Percentiles rank a stretch among this genome's conserved stretches.
Conservation (phyloP, 2,113 vertebrate species). For the Lepus timidus region DNA sequence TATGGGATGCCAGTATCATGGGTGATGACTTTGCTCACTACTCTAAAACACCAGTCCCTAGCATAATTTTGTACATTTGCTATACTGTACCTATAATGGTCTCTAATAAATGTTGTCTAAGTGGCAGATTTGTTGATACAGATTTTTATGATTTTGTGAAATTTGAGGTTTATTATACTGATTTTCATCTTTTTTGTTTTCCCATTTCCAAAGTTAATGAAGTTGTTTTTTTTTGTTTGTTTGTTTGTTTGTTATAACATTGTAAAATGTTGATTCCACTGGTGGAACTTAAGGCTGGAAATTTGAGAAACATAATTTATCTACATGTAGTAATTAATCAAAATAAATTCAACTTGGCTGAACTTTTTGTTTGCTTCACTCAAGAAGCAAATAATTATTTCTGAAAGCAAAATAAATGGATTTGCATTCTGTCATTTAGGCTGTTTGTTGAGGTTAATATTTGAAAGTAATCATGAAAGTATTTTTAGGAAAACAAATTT, state of each 20-base stretch:
- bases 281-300: background rate
- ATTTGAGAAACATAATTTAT: slow-evolving; percentile 14
- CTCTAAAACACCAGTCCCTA: too few relatives aligned
- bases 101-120: background rate
- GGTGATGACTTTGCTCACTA: too few relatives aligned
- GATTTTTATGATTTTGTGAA: background rate
- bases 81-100: background rate
- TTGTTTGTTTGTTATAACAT: background rate
- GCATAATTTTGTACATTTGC: background rate
- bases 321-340: background rate
- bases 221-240: background rate
- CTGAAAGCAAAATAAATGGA: slow-evolving; percentile 18
- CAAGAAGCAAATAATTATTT: background rate
- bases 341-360: background rate
- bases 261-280: background rate
- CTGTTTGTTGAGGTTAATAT: slow-evolving; percentile 33
- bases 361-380: background rate
- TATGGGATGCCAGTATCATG: too few relatives aligned
- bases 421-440: background rate
- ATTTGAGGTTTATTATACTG: background rate
- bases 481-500: slow-evolving; percentile 18
- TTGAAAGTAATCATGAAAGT: background rate
- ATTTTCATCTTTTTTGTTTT: slow-evolving; percentile 18
- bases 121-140: background rate
- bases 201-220: background rate